Evolutionary conservation across 2,113 vertebrate genomes (phyloP), one percentile per base, ranked within the genome.

Genomic region (Phylloscopus trochilus): DNA sequence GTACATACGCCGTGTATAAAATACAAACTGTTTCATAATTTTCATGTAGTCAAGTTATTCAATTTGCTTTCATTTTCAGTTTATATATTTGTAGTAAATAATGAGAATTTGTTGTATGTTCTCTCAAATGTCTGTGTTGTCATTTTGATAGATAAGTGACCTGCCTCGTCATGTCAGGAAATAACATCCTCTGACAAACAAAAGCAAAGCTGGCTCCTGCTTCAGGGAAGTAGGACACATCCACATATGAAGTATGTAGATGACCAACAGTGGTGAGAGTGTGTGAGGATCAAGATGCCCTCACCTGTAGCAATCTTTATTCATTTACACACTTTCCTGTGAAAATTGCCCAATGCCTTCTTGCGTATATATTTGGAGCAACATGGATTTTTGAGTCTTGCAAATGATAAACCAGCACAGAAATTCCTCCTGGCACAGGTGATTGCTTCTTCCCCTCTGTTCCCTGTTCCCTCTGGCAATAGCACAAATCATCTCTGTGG

Each of bases 1-100:
- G 98, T 99, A 98, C 95, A 98, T 98, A 98, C 87, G 91, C 94
- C 95, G 92, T 98, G 98, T 98, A 98, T 97, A 98, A 98, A 98
- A 95, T 96, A 96, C 97, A 97, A 93, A 97, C 94, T 96, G 92
- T 98, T 98, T 98, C 97, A 96, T 98, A 98, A 93, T 77, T 93
- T 91, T 89, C 58, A 87, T 64, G 73, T 94, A 89, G 92, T 95
- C 73, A 83, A 87, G 63, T 94, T 92, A 72, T 8, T 96, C 67
- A 47, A 13, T 93, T 91, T 92, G 24, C 49, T 93, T 82, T 92
- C 55, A 23, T 72, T 91, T 91, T 82, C 6, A 31, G 31, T 39
- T 83, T 93, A 52, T 80, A 78, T 87, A 78, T 82, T 91, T 9
- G 3, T 96, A 92, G 92, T 91, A 92, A 93, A 77, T 23, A 67